Base-by-base conservation (phyloP, 1,140 invertebrate species). In the Hyphantria cunea region DNA sequence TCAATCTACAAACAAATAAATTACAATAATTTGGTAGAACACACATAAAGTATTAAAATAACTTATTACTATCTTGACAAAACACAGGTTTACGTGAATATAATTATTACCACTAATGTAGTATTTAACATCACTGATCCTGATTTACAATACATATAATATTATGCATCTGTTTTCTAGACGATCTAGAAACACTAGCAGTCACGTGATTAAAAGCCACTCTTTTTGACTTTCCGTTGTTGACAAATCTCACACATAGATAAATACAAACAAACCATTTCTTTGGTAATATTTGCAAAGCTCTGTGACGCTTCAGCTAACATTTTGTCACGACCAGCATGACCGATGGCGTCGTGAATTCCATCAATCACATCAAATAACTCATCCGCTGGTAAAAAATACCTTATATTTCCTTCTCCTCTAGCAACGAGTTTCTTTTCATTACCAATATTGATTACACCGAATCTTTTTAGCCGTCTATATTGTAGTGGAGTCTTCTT, bases 151-250 rank as follows among this genome's bases (percentile, higher is more conserved):
- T n/a, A n/a, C 5, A 5, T 25, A 25, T 25, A 25, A 25, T 25
- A 25, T 25, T 25, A 25, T 25, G 17, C 5, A 25, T 25, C 5
- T 25, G 2, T 25, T 25, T 5, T 25, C 17, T 25, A 25, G 5
- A 25, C 5, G 5, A 25, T 25, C 1, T 25, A 25, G 5, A 25
- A 25, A n/a, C n/a, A n/a, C n/a, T 25, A 25, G 5, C 5, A 25
- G 17, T 1, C 17, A 3, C 17, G 17, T 25, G 17, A 25, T 25
- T 25, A 25, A 25, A 25, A 25, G 17, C 17, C 17, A 39, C 37
- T 39, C 8, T 9, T 64, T 55, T 31, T 59, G 14, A 45, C 41
- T 47, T 1, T 33, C 61, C 6, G 48, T 39, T 8, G 61, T 0
- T 44, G 41, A 13, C 41, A 44, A n/a, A n/a, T 44, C 12, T 7